Evolutionary conservation across 1,140 invertebrate genomes (phyloP), one percentile per base, ranked within the genome.

Genomic region (Heliothis subflexa): DNA sequence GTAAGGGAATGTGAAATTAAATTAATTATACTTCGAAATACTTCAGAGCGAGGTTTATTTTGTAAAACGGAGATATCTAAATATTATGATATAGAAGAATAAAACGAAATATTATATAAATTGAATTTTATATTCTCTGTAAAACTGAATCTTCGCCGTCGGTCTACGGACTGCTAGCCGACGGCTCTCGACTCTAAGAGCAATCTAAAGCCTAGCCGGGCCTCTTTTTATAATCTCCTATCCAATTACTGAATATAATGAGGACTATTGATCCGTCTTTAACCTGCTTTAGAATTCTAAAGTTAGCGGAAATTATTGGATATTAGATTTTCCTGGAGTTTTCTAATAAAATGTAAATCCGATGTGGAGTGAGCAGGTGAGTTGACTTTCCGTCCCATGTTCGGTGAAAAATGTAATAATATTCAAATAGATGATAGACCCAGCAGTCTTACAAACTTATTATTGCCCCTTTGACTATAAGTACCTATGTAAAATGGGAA

Each of bases 171-270:
- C 52, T 12, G 10, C 45, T 72, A 33, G 50, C 28, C 49, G 21
- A 54, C 25, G 64, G 12, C 21, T 25, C 47, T 52, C 49, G 21
- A 71, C n/a, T 12, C 45, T 16, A 28, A 57, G 70, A 54, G 70
- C 70, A 66, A 66, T 66, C 49, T n/a, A 28, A 66, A 52, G 52
- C 47, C 28, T 50, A 70, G 66, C 18, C 55, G 28, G 71, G 18
- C 40, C 33, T 61, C 40, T 61, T 74, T 61, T 74, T 61, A 61
- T 74, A 74, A 74, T 74, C 71, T 49, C 55, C 70, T 72, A 72
- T 72, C 71, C 71, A 74, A 74, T 74, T 61, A 74, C 71, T 49
- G 55, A 49, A 49, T 61, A 18, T 74, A 74, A 74, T 74, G 71
- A 74, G 40, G 9, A 21, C 25, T 3, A 71, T 71, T 16, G 70